phyloP scores from a whole-genome alignment of 1,140 invertebrate genomes.

The Propsilocerus akamusi region DNA sequence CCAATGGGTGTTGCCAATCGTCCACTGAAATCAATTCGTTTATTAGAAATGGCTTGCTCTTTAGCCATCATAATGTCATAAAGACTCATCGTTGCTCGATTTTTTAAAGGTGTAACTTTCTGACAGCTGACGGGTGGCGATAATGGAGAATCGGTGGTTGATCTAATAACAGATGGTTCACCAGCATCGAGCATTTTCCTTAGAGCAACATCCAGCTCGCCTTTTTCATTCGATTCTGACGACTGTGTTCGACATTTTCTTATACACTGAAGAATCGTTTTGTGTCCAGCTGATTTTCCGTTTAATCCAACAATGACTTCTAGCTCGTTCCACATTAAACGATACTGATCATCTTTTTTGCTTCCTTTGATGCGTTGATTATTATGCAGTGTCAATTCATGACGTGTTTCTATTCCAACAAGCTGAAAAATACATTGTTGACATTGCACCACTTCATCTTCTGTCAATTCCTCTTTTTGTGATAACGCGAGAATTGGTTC shows the following conservation, averaged over 20 bases:
- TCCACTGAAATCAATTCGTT: conserved; percentile 61
- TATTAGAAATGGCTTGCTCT: conserved; percentile 30
- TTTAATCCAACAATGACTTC: conserved; percentile 68
- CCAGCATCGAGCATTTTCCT: conserved; percentile 29
- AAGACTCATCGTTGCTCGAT: conserved; percentile 13
- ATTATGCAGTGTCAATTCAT: conserved; percentile 46
- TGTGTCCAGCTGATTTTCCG: conserved; percentile 45
- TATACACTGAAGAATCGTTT: conserved; percentile 63
- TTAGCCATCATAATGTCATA: conserved; percentile 38
- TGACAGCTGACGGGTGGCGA: conserved; percentile 37
- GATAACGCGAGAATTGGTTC: conserved; percentile 63
- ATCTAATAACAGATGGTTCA: conserved; percentile 36
- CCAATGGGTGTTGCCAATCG: conserved; percentile 43
- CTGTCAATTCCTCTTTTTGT: conserved; percentile 62
- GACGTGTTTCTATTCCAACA: conserved; percentile 63
- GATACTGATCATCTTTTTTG: conserved; percentile 75
- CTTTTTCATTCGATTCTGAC: conserved; percentile 31
- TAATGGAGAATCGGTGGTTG: conserved; percentile 65
- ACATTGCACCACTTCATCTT: conserved; percentile 73
- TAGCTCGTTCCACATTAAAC: conserved; percentile 73
- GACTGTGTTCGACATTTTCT: conserved; percentile 51
- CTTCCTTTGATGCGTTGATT: conserved; percentile 28
- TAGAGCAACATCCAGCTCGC: conserved; percentile 38
- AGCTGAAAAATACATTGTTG: conserved; percentile 72
- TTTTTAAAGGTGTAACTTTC: conserved; percentile 7